A percentile compares a stretch with the other conserved stretches of the same genome.
These are phyloP conservation scores for Drymodes brunneopygia DNA, from an alignment of 2,113 vertebrate genomes.

Conservation along the genomic window DNA sequence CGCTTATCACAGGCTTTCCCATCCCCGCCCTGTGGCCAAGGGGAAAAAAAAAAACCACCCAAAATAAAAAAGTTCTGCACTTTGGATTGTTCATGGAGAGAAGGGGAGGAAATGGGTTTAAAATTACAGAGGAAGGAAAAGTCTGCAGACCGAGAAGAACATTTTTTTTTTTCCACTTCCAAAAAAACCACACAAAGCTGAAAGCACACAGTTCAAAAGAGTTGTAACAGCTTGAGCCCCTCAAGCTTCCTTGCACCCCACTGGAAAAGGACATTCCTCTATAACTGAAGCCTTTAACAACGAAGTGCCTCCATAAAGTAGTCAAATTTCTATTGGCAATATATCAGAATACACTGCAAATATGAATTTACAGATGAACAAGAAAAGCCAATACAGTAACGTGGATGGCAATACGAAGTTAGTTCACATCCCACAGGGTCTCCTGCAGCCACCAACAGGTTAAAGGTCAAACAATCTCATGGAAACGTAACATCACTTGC, in stretches of 20 bases:
- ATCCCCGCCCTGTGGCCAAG: rapidly evolving
- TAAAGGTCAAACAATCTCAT: background rate
- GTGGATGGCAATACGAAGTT: background rate
- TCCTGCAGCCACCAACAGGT: background rate
- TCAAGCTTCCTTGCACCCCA: background rate
- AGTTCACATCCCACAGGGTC: background rate
- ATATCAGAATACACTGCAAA: background rate
- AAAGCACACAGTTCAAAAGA: background rate
- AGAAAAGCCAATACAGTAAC: background rate
- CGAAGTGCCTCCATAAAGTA: background rate
- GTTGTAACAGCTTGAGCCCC: background rate
- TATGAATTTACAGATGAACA: background rate
- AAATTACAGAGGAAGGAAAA: constrained; percentile 40
- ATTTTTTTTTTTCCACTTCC: background rate
- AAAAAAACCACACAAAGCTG: background rate
- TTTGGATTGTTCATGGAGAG: background rate
- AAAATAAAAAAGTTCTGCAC: background rate
- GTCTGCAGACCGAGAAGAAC: background rate
- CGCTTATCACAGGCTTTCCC: background rate
- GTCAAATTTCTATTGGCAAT: background rate
- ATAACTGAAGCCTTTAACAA: background rate
- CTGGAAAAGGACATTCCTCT: background rate
- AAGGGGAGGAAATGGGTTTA: constrained; percentile 27
- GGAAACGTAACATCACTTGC: background rate
- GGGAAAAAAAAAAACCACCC: background rate